Evolutionary conservation across 1,140 invertebrate species (phyloP).

Genomic region (Parasteatoda tepidariorum): DNA sequence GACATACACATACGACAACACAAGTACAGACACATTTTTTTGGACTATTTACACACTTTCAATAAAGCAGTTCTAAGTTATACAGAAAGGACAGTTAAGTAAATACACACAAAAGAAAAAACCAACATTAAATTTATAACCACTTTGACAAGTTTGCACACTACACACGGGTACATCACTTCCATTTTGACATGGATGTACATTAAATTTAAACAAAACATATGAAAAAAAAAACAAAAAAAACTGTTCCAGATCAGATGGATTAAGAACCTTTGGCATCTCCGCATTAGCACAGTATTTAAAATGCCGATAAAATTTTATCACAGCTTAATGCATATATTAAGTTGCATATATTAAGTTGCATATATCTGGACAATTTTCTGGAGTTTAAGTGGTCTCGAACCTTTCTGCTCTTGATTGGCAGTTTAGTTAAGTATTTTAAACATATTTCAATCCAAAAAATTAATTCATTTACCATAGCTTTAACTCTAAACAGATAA

Average conservation of each 20-base stretch:
- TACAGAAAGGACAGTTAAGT: slow-evolving; percentile 48
- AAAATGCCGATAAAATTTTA: slow-evolving; percentile 51
- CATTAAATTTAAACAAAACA: slow-evolving; percentile 41
- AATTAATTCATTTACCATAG: background rate
- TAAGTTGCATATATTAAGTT: background rate
- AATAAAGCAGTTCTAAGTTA: slow-evolving; percentile 4
- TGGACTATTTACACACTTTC: slow-evolving; percentile 56
- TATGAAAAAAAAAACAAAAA: background rate
- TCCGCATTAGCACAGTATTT: slow-evolving; percentile 33
- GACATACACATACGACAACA: slow-evolving; percentile 34
- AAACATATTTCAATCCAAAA: background rate
- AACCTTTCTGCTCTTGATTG: background rate
- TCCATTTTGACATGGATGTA: slow-evolving; percentile 56
- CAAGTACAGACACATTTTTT: slow-evolving; percentile 44
- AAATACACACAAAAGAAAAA: slow-evolving; percentile 24
- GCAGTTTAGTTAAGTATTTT: background rate
- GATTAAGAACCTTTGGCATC: slow-evolving; percentile 60
- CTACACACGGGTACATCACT: slow-evolving; percentile 41
- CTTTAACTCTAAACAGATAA: background rate
- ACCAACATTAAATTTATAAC: slow-evolving; percentile 23
- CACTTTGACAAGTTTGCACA: slow-evolving; percentile 60
- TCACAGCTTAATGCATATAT: slow-evolving; percentile 53
- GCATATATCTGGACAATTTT: slow-evolving; percentile 51
- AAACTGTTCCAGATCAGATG: slow-evolving; percentile 20
- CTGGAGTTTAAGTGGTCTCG: slow-evolving; percentile 26